Conservation (phyloP, 2,113 vertebrate species). For the Clupea harengus region DNA sequence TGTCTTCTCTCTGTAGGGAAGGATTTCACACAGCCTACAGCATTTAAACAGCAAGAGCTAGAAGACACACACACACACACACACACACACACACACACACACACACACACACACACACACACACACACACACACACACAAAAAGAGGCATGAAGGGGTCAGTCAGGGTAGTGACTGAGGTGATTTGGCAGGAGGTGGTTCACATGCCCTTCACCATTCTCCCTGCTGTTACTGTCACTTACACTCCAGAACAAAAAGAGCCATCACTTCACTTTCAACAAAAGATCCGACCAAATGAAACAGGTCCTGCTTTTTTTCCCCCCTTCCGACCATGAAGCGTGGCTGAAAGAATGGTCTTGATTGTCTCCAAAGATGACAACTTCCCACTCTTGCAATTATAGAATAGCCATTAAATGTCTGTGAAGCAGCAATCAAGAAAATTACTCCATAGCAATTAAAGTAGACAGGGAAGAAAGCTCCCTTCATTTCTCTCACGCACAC, state of each 20-base stretch:
- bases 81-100: neutral
- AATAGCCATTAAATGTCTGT: conserved; percentile 55
- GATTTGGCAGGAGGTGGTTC: neutral
- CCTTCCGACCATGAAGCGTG: conserved; percentile 7
- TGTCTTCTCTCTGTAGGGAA: neutral
- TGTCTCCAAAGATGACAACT: conserved; percentile 42
- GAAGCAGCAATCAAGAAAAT: conserved; percentile 51
- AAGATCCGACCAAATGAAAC: conserved; percentile 28
- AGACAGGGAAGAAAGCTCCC: conserved; percentile 23
- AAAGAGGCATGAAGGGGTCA: neutral
- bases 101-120: neutral
- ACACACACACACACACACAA: neutral
- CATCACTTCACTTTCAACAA: conserved; percentile 26
- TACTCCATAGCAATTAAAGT: conserved; percentile 31
- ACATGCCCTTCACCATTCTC: neutral
- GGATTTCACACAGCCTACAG: neutral
- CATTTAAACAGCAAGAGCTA: neutral
- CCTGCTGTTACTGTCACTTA: conserved; percentile 27
- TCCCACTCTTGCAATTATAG: conserved; percentile 47
- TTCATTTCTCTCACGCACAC: conserved; percentile 17
- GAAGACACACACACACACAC: neutral
- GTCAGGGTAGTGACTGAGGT: neutral
- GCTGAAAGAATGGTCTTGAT: conserved; percentile 32
- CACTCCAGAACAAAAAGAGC: conserved; percentile 26
- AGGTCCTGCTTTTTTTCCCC: neutral